Evolutionary conservation across 2,888 invertebrate species (phyloP).

Genomic region (Drosophila mimica): DNA sequence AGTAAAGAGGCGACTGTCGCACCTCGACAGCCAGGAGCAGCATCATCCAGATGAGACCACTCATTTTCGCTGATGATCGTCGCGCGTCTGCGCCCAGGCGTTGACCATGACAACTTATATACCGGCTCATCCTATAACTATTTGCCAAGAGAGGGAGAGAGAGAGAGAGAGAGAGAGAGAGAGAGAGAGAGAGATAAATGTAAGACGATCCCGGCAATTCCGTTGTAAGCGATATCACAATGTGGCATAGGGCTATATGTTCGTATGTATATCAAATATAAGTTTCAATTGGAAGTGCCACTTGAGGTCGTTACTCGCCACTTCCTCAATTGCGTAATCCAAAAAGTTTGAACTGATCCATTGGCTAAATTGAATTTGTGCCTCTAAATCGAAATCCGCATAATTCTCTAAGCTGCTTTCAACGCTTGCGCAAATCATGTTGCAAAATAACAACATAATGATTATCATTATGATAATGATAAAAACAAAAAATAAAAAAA

Average conservation of each 20-base stretch:
- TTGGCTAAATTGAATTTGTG: slow-evolving; percentile 9
- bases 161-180: neutral
- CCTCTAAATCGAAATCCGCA: slow-evolving; percentile 18
- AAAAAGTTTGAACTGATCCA: neutral
- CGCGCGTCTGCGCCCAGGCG: slow-evolving; percentile 23
- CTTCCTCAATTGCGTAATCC: slow-evolving; percentile 41
- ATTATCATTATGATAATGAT: slow-evolving; percentile 24
- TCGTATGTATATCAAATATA: slow-evolving; percentile 1
- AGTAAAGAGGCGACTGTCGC: slow-evolving; percentile 22
- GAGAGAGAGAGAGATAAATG: neutral
- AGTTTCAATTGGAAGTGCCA: neutral
- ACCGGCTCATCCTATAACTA: slow-evolving; percentile 2
- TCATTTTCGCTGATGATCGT: slow-evolving; percentile 21
- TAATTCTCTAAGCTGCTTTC: slow-evolving; percentile 36
- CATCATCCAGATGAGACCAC: slow-evolving; percentile 3
- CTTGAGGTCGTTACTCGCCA: slow-evolving; percentile 28
- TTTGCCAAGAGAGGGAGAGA: neutral
- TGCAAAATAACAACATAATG: slow-evolving; percentile 37
- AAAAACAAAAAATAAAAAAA: slow-evolving; percentile 11
- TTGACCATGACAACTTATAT: slow-evolving; percentile 40
- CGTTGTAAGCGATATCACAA: slow-evolving; percentile 52
- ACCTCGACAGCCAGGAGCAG: slow-evolving; percentile 21
- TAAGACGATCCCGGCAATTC: slow-evolving; percentile 43
- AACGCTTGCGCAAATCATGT: slow-evolving; percentile 54
- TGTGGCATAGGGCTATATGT: slow-evolving; percentile 23